phyloP scores from a whole-genome alignment of 2,888 invertebrate genomes.

The Phaonia tiefii region DNA sequence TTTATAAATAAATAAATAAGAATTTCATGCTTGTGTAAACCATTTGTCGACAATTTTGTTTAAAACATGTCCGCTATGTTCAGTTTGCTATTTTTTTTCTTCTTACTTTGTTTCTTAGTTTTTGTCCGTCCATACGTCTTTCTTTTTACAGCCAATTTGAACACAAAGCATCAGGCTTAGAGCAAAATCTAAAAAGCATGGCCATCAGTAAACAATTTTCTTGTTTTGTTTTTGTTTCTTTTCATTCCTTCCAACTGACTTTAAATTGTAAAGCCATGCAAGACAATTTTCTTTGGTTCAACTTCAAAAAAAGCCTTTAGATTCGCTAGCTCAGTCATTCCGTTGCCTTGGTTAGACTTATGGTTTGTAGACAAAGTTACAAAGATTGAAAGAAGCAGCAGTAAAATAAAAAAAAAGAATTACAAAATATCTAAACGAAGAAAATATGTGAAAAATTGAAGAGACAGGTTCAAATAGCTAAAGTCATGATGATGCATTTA shows the following conservation, averaged over 20 bases:
- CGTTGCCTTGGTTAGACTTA: too few species aligned
- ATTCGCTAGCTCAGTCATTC: background rate
- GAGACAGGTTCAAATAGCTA: slow-evolving; percentile 2
- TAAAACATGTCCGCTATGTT: slow-evolving; percentile 71
- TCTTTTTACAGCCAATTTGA: slow-evolving; percentile 23
- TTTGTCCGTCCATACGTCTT: slow-evolving; percentile 3
- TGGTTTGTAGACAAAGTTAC: too few species aligned
- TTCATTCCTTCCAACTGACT: background rate
- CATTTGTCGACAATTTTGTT: slow-evolving; percentile 80
- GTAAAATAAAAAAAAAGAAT: background rate
- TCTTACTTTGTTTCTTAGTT: too few species aligned
- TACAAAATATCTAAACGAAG: too few species aligned
- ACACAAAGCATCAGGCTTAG: slow-evolving; percentile 18
- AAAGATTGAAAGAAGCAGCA: background rate
- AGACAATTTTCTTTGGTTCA: slow-evolving; percentile 55
- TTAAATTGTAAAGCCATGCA: slow-evolving; percentile 53
- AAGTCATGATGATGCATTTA: slow-evolving; percentile 12
- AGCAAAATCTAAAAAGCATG: slow-evolving; percentile 41
- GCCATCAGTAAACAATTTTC: slow-evolving; percentile 66
- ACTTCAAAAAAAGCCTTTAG: background rate
- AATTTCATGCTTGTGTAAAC: slow-evolving; percentile 79
- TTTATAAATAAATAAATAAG: slow-evolving; percentile 52
- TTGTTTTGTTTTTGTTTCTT: slow-evolving; percentile 17
- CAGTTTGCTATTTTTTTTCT: background rate
- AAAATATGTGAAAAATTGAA: slow-evolving; percentile 22